Percentiles rank a stretch among this genome's conserved stretches.
Evolutionary conservation across 2,113 vertebrate genomes (phyloP).

Genomic region (Chloebia gouldiae): DNA sequence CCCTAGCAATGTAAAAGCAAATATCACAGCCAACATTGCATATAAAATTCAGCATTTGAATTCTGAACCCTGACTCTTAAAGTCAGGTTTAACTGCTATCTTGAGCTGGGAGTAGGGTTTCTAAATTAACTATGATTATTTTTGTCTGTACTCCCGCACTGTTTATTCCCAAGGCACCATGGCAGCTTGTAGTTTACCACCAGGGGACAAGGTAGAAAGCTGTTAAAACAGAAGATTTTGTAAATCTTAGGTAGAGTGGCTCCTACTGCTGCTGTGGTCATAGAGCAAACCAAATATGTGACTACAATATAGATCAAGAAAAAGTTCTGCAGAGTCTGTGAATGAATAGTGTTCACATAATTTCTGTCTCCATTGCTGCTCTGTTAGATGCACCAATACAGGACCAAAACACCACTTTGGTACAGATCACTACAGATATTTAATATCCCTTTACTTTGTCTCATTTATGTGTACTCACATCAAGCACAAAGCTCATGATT

Average conservation of each 20-base stretch:
- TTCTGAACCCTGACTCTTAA: not conserved
- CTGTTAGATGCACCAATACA: not conserved
- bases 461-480: not conserved
- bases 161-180: not conserved
- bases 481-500: not conserved
- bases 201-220: not conserved
- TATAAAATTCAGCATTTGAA: not conserved
- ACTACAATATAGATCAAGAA: not conserved
- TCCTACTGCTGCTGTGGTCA: not conserved
- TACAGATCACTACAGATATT: not conserved
- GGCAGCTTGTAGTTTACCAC: not conserved
- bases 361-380: not conserved
- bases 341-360: not conserved
- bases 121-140: not conserved
- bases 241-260: not conserved
- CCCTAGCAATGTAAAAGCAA: not conserved
- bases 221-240: not conserved
- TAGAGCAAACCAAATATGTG: not conserved
- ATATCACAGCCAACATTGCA: not conserved
- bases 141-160: not conserved
- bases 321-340: not conserved
- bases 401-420: not conserved
- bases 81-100: not conserved
- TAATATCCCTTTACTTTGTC: not conserved
- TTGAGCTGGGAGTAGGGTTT: not conserved